phyloP scores from a whole-genome alignment of 2,797 vertebrate genomes.

The Gila robusta region DNA sequence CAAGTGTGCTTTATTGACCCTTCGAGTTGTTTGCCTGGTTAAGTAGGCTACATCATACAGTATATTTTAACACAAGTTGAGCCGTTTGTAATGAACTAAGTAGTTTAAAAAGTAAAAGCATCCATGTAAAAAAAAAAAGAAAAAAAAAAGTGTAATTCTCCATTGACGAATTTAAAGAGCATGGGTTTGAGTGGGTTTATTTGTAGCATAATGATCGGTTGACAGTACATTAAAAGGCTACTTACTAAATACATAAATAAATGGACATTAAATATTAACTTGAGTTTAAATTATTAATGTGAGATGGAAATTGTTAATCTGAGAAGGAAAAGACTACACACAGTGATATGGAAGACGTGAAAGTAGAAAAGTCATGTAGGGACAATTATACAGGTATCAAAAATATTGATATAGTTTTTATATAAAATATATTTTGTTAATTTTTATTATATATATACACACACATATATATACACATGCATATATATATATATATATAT shows the following conservation, averaged over 20 bases:
- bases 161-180: not conserved
- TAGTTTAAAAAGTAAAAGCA: not conserved
- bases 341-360: not conserved
- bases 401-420: not conserved
- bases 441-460: not conserved
- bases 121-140: not conserved
- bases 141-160: not conserved
- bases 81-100: not conserved
- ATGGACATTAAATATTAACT: not conserved
- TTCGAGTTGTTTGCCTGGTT: not conserved
- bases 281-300: not conserved
- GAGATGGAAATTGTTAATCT: not conserved
- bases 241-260: slow-evolving; percentile 15
- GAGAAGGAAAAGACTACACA: not conserved
- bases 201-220: not conserved
- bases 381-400: not conserved
- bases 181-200: not conserved
- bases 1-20: not conserved
- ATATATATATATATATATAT: too few species aligned
- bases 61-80: not conserved
- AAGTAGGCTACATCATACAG: not conserved
- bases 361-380: not conserved
- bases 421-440: not conserved
- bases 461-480: too few species aligned
- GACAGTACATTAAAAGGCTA: not conserved